Percentiles rank a stretch among this genome's conserved stretches.
Evolutionary conservation across 2,888 invertebrate genomes (phyloP).

Genomic region (Siphonodentalium dalli): DNA sequence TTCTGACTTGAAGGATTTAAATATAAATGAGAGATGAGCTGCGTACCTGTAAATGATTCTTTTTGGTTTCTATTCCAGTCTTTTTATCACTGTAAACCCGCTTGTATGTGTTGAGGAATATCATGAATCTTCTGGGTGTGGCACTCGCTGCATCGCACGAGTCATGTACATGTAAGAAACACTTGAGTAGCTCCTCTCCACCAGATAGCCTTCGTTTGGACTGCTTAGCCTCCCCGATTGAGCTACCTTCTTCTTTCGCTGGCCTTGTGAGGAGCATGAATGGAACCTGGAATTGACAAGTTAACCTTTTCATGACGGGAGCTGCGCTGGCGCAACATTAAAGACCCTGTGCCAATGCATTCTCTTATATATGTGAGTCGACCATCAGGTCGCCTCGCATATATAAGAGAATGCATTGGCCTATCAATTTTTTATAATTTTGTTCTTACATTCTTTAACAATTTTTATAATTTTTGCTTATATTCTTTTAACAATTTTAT

Average conservation of each 20-base stretch:
- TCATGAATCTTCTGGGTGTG: constrained; percentile 69
- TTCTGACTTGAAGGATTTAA: background rate
- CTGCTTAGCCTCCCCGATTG: constrained; percentile 47
- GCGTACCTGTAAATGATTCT: constrained; percentile 73
- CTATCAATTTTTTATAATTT: no score
- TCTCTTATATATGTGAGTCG: no score
- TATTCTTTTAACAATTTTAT: no score
- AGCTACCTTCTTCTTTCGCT: constrained; percentile 58
- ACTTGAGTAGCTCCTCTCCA: constrained; percentile 62
- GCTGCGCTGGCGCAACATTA: no score
- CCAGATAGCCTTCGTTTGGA: constrained; percentile 58
- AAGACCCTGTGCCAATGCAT: no score
- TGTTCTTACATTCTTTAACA: no score
- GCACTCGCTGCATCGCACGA: constrained; percentile 45
- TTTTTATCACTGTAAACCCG: constrained; percentile 74
- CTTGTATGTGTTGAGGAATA: constrained; percentile 68
- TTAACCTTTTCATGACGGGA: no score
- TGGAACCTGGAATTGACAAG: constrained; percentile 62
- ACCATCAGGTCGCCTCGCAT: no score
- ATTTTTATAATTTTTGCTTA: no score
- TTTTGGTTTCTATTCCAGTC: constrained; percentile 70
- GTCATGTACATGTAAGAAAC: constrained; percentile 68
- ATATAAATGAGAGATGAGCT: background rate
- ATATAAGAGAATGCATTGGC: no score
- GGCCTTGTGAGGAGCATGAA: constrained; percentile 59